Evolutionary conservation across 2,113 vertebrate species (phyloP).

Genomic region (Chionis minor): DNA sequence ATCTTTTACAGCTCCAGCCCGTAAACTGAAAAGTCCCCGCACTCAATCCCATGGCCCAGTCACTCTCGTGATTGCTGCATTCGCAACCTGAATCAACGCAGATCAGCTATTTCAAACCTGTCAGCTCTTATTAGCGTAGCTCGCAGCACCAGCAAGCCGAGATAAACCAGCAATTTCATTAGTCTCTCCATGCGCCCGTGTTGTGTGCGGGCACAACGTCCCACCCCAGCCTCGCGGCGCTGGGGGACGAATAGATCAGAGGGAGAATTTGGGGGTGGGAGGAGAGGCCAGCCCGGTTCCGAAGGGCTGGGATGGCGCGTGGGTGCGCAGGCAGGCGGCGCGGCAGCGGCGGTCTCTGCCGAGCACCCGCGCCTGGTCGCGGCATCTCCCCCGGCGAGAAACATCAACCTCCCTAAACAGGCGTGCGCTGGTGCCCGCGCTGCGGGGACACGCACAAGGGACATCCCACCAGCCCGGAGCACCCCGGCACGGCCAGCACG

Average conservation of each 20-base stretch:
- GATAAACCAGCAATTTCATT: constrained; percentile 32
- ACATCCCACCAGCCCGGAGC: background rate
- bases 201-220: background rate
- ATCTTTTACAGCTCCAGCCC: background rate
- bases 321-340: background rate
- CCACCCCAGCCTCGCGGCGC: background rate
- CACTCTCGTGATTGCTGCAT: background rate
- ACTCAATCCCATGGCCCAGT: background rate
- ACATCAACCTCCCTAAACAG: rapidly evolving
- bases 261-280: background rate
- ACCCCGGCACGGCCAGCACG: rapidly evolving
- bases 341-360: constrained; percentile 4
- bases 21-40: rapidly evolving
- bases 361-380: background rate
- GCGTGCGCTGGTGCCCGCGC: rapidly evolving
- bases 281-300: background rate
- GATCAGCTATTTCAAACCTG: constrained; percentile 62
- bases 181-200: background rate
- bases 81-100: constrained; percentile 2
- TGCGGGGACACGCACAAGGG: rapidly evolving
- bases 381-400: background rate
- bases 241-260: constrained; percentile 2
- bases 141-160: background rate
- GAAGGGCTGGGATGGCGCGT: background rate
- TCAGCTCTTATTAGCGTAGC: constrained; percentile 64